Percentiles rank a stretch among this genome's conserved stretches.
Conservation (phyloP, 2,888 invertebrate species). For the Quadroppia sp. region DNA sequence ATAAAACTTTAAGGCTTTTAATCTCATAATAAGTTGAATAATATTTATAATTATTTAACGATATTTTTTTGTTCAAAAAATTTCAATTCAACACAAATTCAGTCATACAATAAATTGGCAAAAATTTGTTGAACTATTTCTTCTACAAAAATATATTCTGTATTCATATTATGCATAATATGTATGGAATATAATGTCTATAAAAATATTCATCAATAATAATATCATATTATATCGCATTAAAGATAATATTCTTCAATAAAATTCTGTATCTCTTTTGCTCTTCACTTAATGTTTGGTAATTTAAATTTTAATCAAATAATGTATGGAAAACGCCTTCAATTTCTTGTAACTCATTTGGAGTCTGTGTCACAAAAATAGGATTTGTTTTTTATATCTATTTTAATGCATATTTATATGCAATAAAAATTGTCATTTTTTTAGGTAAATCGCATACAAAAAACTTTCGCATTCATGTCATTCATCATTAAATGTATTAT, state of each 20-base stretch:
- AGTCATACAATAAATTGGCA: too few species aligned
- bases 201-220: background rate
- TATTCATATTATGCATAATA: too few species aligned
- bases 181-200: background rate
- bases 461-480: too few species aligned
- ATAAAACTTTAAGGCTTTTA: background rate
- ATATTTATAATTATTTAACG: too few species aligned
- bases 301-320: constrained; percentile 33
- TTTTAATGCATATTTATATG: background rate
- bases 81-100: too few species aligned
- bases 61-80: too few species aligned
- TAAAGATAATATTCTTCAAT: background rate
- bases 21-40: background rate
- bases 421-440: too few species aligned
- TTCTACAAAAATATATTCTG: too few species aligned
- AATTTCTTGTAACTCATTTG: background rate
- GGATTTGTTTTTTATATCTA: background rate
- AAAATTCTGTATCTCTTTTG: background rate
- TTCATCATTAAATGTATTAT: too few species aligned
- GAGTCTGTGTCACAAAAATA: background rate
- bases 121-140: too few species aligned
- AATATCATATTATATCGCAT: too few species aligned
- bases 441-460: too few species aligned
- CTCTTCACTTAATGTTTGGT: constrained; percentile 11
- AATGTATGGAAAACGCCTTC: constrained; percentile 30